Base-by-base conservation (phyloP, 2,797 vertebrate genomes). In the Helarctos malayanus region DNA sequence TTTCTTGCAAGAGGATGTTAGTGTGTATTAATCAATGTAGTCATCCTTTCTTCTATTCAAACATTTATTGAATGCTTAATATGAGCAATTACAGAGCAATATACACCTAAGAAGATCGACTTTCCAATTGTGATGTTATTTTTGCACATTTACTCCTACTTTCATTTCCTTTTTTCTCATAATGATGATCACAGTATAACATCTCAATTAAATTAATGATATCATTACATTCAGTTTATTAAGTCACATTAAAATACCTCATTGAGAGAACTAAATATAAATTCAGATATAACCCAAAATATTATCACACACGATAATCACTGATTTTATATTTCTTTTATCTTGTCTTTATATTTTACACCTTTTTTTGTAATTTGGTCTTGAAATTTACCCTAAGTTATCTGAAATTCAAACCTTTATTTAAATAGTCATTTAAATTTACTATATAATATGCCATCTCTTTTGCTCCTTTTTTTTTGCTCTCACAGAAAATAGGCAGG, bases 281-380 rank as follows among this genome's bases (percentile, higher is more conserved):
- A n/a, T 79, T 49, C 49, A 78, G 52, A 54, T 45, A 5, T 32
- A 92, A 56, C 18, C 8, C 21, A 83, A 89, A 89, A 19, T 89
- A 38, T 4, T 87, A 69, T 69, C 27, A 78, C 4, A 63, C 16
- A 45, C 8, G 5, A 68, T 84, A 94, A 41, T 68, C n/a, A 68
- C 14, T 95, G 45, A 38, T 79, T 89, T 78, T 95, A 54, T 10
- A 35, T 41, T 92, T 86, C 13, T 68, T 85, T 90, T 49, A 23
- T 25, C 88, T 71, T 78, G 7, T 65, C 65, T 61, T 91, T 85
- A 7, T 15, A 47, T 54, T 59, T 65, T 85, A 65, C 9, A 29
- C 8, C 2, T 2, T 52, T 84, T 95, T 95, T 81, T 88, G 2
- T 47, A 87, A 63, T 29, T 89, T 81, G 52, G 54, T 41, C 47